A percentile compares a stretch with the other conserved stretches of the same genome.
phyloP scores from a whole-genome alignment of 1,140 invertebrate species.

The Theocolax elegans region DNA sequence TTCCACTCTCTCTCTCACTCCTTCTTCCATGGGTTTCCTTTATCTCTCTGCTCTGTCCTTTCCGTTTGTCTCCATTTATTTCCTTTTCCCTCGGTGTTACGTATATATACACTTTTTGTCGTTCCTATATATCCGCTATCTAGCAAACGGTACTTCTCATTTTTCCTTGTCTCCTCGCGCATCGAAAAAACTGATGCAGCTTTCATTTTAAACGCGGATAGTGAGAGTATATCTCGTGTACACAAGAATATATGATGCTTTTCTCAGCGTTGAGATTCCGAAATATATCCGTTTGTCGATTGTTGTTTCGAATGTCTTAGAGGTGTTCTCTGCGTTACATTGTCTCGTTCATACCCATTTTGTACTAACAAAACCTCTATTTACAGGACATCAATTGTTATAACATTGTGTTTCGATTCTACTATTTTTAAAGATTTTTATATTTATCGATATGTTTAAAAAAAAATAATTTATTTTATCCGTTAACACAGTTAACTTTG shows the following conservation, averaged over 20 bases:
- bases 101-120: neutral
- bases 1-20: neutral
- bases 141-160: neutral
- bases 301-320: too few relatives aligned
- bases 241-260: neutral
- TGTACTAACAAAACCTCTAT: too few relatives aligned
- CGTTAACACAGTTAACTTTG: too few relatives aligned
- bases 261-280: neutral
- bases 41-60: constrained; percentile 9
- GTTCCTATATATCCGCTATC: neutral
- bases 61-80: constrained; percentile 27
- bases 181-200: neutral
- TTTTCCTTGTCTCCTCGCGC: constrained; percentile 21
- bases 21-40: neutral
- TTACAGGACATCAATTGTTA: too few relatives aligned
- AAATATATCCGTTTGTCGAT: too few relatives aligned
- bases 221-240: too few relatives aligned
- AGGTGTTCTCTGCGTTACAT: too few relatives aligned
- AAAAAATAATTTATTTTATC: too few relatives aligned
- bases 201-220: neutral
- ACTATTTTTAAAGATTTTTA: too few relatives aligned
- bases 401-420: too few relatives aligned
- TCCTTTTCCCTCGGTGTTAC: constrained; percentile 9
- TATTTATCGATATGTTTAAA: too few relatives aligned
- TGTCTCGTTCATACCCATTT: too few relatives aligned